These are phyloP conservation scores for Mesocricetus auratus DNA, from an alignment of 2,113 vertebrate genomes.

Conservation along the genomic window DNA sequence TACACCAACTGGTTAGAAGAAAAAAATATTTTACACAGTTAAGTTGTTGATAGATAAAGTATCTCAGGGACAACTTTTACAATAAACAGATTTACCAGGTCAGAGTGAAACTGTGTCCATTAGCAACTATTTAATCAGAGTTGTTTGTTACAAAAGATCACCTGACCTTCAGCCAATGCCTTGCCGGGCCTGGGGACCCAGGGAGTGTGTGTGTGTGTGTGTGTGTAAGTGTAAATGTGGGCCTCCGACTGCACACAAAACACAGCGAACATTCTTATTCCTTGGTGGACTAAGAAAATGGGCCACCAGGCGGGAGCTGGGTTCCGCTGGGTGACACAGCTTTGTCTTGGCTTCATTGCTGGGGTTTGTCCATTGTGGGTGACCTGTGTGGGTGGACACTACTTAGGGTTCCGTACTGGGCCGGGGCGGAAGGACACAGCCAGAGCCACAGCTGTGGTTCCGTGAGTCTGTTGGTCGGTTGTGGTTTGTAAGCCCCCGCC, in stretches of 20 bases:
- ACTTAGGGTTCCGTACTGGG: neutral
- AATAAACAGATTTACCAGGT: neutral
- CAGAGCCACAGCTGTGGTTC: neutral
- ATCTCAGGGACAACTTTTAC: neutral
- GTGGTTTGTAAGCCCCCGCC: neutral
- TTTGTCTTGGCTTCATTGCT: neutral
- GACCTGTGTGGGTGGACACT: neutral
- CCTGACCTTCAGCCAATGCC: neutral
- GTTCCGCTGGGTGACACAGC: neutral
- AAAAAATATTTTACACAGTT: neutral
- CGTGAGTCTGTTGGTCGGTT: neutral
- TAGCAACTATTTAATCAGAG: neutral
- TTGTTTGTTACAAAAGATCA: neutral
- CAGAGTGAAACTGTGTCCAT: neutral
- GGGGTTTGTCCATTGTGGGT: neutral
- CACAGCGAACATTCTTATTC: neutral
- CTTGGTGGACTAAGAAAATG: neutral
- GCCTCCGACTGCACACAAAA: neutral
- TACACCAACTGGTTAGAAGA: neutral
- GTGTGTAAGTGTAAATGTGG: neutral
- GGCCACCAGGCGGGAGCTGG: neutral
- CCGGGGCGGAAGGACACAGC: neutral
- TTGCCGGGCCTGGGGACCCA: neutral
- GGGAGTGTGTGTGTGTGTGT: neutral
- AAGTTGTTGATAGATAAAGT: neutral